A percentile compares a stretch with the other conserved stretches of the same genome.
Conservation (phyloP, 2,888 invertebrate species). For the Phorcus lineatus region DNA sequence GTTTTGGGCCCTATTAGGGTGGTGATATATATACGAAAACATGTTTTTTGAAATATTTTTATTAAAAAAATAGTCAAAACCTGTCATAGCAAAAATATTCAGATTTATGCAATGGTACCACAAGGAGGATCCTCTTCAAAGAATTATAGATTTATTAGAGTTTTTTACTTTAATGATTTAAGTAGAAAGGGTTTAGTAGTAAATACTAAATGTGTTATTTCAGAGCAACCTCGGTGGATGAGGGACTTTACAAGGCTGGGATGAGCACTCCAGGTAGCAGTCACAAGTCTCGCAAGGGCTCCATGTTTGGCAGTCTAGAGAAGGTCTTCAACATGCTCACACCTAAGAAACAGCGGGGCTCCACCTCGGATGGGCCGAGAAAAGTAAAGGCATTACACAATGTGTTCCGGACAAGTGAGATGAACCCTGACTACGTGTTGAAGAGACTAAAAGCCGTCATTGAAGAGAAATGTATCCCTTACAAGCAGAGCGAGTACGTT, state of each 20-base stretch:
- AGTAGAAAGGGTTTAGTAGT: not conserved
- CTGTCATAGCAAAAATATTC: no score
- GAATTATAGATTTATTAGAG: no score
- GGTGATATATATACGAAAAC: no score
- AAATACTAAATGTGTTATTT: slow-evolving; percentile 14
- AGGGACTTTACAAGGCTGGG: slow-evolving; percentile 68
- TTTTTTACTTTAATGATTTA: no score
- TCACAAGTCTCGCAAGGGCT: slow-evolving; percentile 75
- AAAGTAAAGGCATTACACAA: slow-evolving; percentile 81
- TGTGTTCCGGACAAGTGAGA: slow-evolving; percentile 83
- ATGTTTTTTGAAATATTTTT: no score
- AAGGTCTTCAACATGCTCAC: slow-evolving; percentile 84
- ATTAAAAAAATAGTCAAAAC: no score
- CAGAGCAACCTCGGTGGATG: slow-evolving; percentile 73
- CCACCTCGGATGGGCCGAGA: slow-evolving; percentile 69
- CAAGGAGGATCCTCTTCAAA: no score
- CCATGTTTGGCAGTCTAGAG: slow-evolving; percentile 83
- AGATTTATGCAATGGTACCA: no score
- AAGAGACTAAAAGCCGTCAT: slow-evolving; percentile 80
- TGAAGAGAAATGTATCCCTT: slow-evolving; percentile 80
- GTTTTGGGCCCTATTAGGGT: no score
- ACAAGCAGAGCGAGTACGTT: slow-evolving; percentile 82
- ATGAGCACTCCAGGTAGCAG: slow-evolving; percentile 61
- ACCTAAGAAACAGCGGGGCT: slow-evolving; percentile 78
- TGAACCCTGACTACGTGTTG: slow-evolving; percentile 82